Conservation (phyloP, 2,113 vertebrate genomes). For the cat (Felis catus) region F.catus_Fca126_mat1.0 CM031424.1:92604001-92604500, state of each 20-base stretch:
- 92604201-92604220: background rate
- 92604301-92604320: background rate
- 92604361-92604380: no score
- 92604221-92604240: background rate
- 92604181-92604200: background rate
- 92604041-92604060: background rate
- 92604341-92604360: no score
- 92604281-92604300: background rate
- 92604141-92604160: background rate
- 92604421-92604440: background rate
- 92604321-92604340: rapidly evolving
- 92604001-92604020: background rate
- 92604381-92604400: background rate
- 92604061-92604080: background rate
- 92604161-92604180: background rate
- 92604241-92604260: background rate
- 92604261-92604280: background rate
- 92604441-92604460: background rate
- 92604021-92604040: background rate
- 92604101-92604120: background rate
- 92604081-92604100: background rate
- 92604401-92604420: background rate
- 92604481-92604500: background rate
- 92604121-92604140: background rate
- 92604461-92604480: no score